Base-by-base conservation (phyloP, 1,140 invertebrate genomes). In the Nephotettix cincticeps region DNA sequence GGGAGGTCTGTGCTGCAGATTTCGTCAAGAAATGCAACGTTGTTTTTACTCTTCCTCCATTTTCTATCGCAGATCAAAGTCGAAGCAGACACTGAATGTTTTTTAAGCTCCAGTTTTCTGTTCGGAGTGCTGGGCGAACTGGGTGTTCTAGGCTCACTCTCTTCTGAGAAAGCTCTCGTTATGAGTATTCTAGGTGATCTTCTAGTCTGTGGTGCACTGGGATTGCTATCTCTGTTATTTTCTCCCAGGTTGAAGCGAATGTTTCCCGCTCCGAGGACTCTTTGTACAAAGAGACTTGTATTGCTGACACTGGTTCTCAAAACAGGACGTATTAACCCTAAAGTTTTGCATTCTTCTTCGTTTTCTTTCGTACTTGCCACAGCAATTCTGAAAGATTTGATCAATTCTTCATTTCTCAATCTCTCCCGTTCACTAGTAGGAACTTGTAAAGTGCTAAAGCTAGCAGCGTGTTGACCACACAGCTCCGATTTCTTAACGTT, bases 141-240 rank as follows among this genome's bases (percentile, higher is more conserved):
- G 1, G 83, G 82, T 2, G 83, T 83, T 65, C 79, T 79, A n/a
- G 54, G 69, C 29, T 87, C 85, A 70, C 86, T 88, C 75, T 91
- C 89, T 75, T 90, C 88, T 43, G 89, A 90, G 81, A 86, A 88
- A 1, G 90, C 88, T 71, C 88, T 79, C 1, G 90, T 90, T 63
- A 91, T 90, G 0, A 90, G 83, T 27, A 91, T 91, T 61, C 86
- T 83, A 14, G 89, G 89, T 17, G 88, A 90, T 64, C 69, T 23
- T 65, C 69, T 70, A 9, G 56, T 43, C 14, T 25, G 69, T 21
- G 61, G 84, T 82, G 71, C 83, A 82, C 4, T 68, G 1, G 63
- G 56, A 25, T 14, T 36, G 17, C 32, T 28, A 84, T 79, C 74
- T 83, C 79, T 58, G 70, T 76, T 76, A 80, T 58, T 75, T 80